Percentiles rank a stretch among this genome's conserved stretches.
Conservation (phyloP, 2,113 vertebrate genomes). For the Thomomys bottae region DNA sequence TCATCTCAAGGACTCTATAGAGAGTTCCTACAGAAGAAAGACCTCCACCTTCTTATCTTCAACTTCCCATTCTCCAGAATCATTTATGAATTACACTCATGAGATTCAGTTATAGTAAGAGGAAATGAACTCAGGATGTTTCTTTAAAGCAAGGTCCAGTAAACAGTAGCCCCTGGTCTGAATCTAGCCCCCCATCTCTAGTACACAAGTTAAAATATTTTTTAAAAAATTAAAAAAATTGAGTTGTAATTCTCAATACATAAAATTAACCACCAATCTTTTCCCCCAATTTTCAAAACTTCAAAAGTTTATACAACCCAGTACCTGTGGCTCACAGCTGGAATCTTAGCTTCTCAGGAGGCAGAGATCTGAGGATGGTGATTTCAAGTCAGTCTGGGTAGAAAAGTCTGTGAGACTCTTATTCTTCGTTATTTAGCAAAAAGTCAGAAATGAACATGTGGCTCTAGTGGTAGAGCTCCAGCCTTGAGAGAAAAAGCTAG, state of each 20-base stretch:
- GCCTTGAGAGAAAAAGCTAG: no score
- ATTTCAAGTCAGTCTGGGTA: no score
- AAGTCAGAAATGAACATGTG: no score
- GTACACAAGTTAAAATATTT: slow-evolving; percentile 29
- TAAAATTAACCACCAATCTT: slow-evolving; percentile 34
- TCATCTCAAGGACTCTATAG: neutral
- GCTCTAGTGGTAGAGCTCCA: no score
- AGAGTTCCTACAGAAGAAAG: no score
- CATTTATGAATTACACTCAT: neutral
- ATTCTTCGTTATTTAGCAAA: no score
- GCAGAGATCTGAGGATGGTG: no score
- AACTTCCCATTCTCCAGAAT: neutral
- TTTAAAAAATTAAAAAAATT: neutral
- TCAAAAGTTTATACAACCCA: no score
- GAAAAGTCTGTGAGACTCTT: no score
- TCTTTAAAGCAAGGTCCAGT: neutral
- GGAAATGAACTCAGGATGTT: neutral
- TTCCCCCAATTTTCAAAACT: no score
- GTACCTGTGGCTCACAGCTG: no score
- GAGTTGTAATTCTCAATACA: slow-evolving; percentile 23
- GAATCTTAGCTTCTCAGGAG: no score
- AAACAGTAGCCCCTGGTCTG: neutral
- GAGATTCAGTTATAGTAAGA: neutral
- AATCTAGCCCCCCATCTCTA: neutral
- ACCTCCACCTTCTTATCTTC: neutral